Evolutionary conservation across 2,113 vertebrate species (phyloP).

Genomic region (Struthidea cinerea): DNA sequence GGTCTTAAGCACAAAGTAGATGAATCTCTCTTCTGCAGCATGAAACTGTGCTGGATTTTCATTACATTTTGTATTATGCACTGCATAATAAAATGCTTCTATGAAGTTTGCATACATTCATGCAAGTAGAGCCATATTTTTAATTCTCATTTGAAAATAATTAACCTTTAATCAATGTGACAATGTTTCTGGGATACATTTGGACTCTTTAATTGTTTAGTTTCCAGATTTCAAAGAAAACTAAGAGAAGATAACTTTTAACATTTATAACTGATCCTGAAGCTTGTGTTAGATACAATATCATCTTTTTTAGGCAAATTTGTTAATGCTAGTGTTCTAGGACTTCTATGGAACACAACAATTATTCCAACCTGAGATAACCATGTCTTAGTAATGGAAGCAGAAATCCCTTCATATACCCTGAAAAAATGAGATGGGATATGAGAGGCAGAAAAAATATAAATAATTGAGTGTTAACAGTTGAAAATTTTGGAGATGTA

Average conservation of each 20-base stretch:
- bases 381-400: neutral
- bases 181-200: neutral
- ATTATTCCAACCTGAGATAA: neutral
- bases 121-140: neutral
- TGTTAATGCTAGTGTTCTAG: neutral
- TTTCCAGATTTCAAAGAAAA: neutral
- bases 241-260: neutral
- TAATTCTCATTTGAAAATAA: neutral
- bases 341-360: neutral
- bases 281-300: neutral
- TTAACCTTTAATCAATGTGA: neutral
- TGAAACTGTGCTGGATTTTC: neutral
- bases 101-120: neutral
- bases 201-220: neutral
- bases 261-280: neutral
- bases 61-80: neutral
- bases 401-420: neutral
- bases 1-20: neutral
- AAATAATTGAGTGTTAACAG: neutral
- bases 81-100: neutral
- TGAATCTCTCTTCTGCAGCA: neutral
- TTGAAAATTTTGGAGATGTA: neutral
- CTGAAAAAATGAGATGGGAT: neutral
- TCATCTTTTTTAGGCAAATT: neutral
- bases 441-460: neutral